These are phyloP conservation scores for Drosophila suzukii DNA, from an alignment of 1,140 invertebrate genomes.

Conservation along the genomic window DNA sequence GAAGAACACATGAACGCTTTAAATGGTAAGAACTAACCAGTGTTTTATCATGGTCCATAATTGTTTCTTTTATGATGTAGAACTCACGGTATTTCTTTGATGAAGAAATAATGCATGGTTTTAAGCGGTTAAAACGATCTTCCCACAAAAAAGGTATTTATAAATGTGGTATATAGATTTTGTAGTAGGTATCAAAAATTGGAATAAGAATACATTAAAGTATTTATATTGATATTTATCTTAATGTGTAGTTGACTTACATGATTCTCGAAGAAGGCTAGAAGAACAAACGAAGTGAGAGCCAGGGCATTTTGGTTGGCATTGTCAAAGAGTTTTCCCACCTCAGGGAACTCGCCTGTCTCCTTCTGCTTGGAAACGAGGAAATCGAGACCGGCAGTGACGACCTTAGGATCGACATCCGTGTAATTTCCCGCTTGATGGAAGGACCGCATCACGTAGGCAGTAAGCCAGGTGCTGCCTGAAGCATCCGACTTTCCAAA, in stretches of 20 bases:
- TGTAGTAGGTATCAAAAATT: no score
- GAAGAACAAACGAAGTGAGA: conserved; percentile 93
- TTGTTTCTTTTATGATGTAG: no score
- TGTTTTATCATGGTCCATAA: no score
- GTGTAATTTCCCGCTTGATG: conserved; percentile 92
- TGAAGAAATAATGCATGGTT: no score
- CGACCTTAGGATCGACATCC: conserved; percentile 90
- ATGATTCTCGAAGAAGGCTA: conserved; percentile 92
- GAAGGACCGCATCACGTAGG: conserved; percentile 96
- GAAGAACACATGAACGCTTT: no score
- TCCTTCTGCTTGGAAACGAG: conserved; percentile 86
- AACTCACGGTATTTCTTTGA: no score
- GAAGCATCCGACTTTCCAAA: conserved; percentile 92
- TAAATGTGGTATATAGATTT: no score
- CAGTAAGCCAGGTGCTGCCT: conserved; percentile 96
- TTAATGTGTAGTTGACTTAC: conserved; percentile 61
- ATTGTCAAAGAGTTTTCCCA: conserved; percentile 87
- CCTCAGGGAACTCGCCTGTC: conserved; percentile 93
- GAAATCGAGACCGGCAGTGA: conserved; percentile 91
- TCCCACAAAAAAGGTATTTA: no score
- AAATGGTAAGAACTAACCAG: no score
- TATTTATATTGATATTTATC: no score
- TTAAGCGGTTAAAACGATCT: no score
- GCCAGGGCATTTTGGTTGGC: conserved; percentile 87
- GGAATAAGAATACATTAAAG: no score